A percentile compares a stretch with the other conserved stretches of the same genome.
These are phyloP conservation scores for Sylvietta virens DNA, from an alignment of 2,113 vertebrate genomes.

Conservation along the genomic window DNA sequence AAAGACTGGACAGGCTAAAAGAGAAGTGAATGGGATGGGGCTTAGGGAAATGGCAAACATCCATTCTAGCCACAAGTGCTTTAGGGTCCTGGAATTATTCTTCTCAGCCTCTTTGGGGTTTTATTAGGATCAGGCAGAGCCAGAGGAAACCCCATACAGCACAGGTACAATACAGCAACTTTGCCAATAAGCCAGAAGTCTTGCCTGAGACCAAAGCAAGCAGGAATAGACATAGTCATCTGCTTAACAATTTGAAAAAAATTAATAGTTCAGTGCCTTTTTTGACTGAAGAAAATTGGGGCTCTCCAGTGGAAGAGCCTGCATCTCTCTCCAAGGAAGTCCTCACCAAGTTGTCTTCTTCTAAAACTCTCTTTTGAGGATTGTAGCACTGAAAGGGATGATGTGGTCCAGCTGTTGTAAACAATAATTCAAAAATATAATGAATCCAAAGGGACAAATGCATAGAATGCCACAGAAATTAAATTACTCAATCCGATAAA, in stretches of 20 bases:
- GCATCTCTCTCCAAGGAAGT: not conserved
- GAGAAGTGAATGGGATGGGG: not conserved
- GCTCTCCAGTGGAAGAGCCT: not conserved
- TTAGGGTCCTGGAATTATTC: not conserved
- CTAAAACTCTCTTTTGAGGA: not conserved
- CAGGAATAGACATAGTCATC: not conserved
- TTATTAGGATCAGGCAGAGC: conserved; percentile 6
- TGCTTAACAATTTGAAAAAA: not conserved
- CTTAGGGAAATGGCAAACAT: not conserved
- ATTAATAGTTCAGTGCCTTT: not conserved
- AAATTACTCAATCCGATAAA: not conserved
- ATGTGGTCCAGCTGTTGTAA: not conserved
- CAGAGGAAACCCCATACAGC: conserved; percentile 8
- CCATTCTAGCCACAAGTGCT: not conserved
- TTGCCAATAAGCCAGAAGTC: conserved; percentile 20
- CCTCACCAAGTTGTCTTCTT: not conserved
- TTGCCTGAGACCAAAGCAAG: conserved; percentile 13
- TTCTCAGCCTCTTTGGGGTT: not conserved
- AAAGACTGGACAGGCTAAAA: not conserved
- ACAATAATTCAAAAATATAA: not conserved
- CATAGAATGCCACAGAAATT: not conserved
- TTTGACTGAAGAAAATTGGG: not conserved
- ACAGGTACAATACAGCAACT: not conserved
- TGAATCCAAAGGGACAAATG: not conserved
- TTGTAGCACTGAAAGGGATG: not conserved